phyloP scores from a whole-genome alignment of 1,140 invertebrate genomes.

The Drosophila littoralis region DNA sequence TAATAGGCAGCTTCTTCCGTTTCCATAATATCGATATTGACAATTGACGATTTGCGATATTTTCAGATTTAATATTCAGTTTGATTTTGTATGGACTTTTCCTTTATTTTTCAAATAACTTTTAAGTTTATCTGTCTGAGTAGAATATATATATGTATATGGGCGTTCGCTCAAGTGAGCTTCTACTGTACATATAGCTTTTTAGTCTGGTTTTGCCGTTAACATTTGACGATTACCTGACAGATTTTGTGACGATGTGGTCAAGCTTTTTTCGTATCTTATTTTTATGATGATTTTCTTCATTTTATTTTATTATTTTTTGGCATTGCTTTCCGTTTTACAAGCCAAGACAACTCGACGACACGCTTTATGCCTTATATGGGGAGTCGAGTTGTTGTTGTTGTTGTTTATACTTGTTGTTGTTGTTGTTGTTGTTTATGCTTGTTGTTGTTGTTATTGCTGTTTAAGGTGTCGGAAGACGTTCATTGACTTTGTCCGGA shows the following conservation, averaged over 20 bases:
- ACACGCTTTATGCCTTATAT: constrained; percentile 62
- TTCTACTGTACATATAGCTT: constrained; percentile 2
- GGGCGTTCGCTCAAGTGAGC: neutral
- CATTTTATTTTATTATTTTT: constrained; percentile 44
- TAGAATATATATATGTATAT: neutral
- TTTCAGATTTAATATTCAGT: too few species aligned
- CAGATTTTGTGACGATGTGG: constrained; percentile 33
- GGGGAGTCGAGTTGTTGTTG: constrained; percentile 23
- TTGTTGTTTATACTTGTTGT: too few species aligned
- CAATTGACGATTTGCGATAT: too few species aligned
- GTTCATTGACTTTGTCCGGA: constrained; percentile 65
- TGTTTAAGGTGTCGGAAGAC: constrained; percentile 72
- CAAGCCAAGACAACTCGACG: constrained; percentile 54
- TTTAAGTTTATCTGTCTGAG: neutral
- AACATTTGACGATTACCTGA: constrained; percentile 38
- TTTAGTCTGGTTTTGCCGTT: constrained; percentile 19
- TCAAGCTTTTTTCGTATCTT: constrained; percentile 11
- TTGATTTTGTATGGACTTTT: neutral
- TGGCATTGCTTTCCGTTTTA: constrained; percentile 51
- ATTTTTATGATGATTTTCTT: constrained; percentile 10
- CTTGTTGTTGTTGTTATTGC: constrained; percentile 17
- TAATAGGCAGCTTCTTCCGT: too few species aligned
- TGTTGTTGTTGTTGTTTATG: constrained; percentile 16
- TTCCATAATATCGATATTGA: too few species aligned
- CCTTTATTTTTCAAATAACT: neutral